Conservation (phyloP, 2,113 vertebrate genomes). For the Salvelinus alpinus region DNA sequence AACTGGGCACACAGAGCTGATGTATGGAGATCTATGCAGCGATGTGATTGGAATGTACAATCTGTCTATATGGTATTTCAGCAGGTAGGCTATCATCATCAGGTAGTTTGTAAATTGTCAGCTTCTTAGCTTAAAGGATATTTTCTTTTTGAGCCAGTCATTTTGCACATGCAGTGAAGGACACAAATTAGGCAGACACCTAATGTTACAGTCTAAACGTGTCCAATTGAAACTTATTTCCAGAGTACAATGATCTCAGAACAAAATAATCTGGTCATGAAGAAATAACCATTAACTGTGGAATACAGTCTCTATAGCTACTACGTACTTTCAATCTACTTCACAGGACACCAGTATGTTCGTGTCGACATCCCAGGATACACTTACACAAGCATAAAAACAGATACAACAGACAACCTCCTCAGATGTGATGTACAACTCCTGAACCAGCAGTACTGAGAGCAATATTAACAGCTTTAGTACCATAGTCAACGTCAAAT, state of each 20-base stretch:
- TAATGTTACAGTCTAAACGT: no score
- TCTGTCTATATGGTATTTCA: background rate
- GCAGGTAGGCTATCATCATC: background rate
- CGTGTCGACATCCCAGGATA: conserved; percentile 18
- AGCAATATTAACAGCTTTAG: conserved; percentile 40
- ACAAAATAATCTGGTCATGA: background rate
- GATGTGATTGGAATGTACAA: background rate
- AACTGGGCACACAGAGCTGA: conserved; percentile 27
- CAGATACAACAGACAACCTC: conserved; percentile 37
- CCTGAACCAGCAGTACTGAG: conserved; percentile 22
- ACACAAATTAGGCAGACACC: no score
- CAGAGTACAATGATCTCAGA: background rate
- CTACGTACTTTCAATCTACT: background rate
- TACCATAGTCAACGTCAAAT: conserved; percentile 33
- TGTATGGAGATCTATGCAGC: conserved; percentile 4
- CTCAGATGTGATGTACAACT: conserved; percentile 22
- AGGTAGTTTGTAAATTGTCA: no score
- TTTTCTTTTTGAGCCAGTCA: no score
- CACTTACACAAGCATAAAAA: conserved; percentile 32
- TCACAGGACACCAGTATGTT: conserved; percentile 3
- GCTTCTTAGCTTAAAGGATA: no score
- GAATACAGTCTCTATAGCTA: conserved; percentile 9
- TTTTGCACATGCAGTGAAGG: no score
- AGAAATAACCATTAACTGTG: conserved; percentile 14
- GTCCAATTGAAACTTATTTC: no score